These are phyloP conservation scores for Bufotes viridis DNA, from an alignment of 2,797 vertebrate species.

Conservation along the genomic window DNA sequence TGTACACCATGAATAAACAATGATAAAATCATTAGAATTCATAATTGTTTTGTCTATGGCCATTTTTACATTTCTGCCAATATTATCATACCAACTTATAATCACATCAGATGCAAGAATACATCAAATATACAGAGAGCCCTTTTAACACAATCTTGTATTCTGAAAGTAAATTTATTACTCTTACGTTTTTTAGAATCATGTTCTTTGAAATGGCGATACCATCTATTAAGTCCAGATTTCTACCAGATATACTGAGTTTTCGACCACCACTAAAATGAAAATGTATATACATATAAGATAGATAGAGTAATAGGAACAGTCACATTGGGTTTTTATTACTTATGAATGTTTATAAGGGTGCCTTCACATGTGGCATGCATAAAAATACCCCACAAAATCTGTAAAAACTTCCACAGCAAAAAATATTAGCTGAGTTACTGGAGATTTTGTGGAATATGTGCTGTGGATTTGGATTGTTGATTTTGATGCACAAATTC, in stretches of 20 bases:
- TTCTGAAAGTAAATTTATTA: background rate
- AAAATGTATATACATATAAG: constrained; percentile 61
- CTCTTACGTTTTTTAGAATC: constrained; percentile 7
- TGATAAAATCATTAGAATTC: too few species aligned
- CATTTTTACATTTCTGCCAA: background rate
- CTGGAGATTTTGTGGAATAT: too few species aligned
- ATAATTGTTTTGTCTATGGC: background rate
- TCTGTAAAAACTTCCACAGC: too few species aligned
- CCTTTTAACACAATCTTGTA: background rate
- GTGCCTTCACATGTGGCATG: too few species aligned
- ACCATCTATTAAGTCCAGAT: constrained; percentile 81
- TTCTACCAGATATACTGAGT: constrained; percentile 77
- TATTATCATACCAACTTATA: too few species aligned
- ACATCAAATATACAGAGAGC: too few species aligned
- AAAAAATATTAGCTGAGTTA: too few species aligned
- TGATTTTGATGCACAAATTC: too few species aligned
- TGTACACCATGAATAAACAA: too few species aligned
- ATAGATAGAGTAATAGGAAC: background rate
- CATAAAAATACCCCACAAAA: too few species aligned
- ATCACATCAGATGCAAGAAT: too few species aligned
- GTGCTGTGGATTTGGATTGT: too few species aligned
- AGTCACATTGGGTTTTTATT: background rate
- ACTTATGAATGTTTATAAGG: background rate
- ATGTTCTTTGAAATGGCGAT: constrained; percentile 73
- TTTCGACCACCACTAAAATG: constrained; percentile 82